A percentile compares a stretch with the other conserved stretches of the same genome.
Conservation (phyloP, 1,140 invertebrate species). For the Pseudachorutes palmiensis region DNA sequence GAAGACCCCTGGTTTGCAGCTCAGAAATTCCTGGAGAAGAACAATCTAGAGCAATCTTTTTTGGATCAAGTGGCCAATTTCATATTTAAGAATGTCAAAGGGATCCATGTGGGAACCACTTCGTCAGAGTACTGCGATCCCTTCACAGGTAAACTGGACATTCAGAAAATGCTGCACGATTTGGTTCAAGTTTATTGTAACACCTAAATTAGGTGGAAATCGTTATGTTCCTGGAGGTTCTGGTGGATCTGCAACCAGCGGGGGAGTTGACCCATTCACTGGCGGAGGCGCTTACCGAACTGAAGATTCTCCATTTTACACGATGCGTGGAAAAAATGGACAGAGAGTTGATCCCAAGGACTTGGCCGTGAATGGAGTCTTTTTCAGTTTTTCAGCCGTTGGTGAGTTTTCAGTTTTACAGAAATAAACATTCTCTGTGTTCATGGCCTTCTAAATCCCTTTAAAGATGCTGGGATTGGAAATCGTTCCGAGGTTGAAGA, state of each 20-base stretch:
- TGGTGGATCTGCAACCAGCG: background rate
- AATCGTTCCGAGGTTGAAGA: too few relatives aligned
- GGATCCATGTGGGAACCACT: slow-evolving; percentile 40
- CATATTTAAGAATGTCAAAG: slow-evolving; percentile 70
- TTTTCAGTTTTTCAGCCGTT: too few relatives aligned
- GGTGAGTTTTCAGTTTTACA: slow-evolving; percentile 21
- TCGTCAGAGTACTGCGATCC: slow-evolving; percentile 50
- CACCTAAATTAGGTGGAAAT: slow-evolving; percentile 42
- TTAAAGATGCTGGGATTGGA: background rate
- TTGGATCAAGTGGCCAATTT: slow-evolving; percentile 93
- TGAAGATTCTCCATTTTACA: background rate
- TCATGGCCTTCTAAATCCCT: slow-evolving; percentile 17
- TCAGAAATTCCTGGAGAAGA: slow-evolving; percentile 56
- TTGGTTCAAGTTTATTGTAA: slow-evolving; percentile 17
- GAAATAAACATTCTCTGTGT: slow-evolving; percentile 34
- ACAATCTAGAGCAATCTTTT: slow-evolving; percentile 76
- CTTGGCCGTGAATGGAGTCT: too few relatives aligned
- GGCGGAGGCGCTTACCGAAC: slow-evolving; percentile 42
- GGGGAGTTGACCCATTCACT: slow-evolving; percentile 43
- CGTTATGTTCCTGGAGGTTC: slow-evolving; percentile 46
- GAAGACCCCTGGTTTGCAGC: slow-evolving; percentile 60
- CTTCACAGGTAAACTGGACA: slow-evolving; percentile 52
- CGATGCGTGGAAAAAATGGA: background rate
- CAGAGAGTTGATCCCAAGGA: too few relatives aligned
- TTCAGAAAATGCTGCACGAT: slow-evolving; percentile 30